Percentiles rank a stretch among this genome's conserved stretches.
These are phyloP conservation scores for Tragopan temminckii DNA, from an alignment of 2,797 vertebrate species.

Conservation along the genomic window DNA sequence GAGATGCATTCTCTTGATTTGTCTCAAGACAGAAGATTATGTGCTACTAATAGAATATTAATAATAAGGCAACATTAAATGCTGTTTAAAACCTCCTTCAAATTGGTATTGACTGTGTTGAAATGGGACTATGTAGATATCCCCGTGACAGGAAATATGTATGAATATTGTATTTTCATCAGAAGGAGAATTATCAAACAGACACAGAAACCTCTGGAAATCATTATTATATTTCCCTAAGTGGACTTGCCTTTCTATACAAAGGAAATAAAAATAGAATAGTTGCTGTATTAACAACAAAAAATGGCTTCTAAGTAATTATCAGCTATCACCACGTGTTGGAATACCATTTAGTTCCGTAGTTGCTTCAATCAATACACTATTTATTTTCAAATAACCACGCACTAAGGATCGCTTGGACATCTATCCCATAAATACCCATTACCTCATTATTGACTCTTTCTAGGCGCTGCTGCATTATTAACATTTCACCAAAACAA, in stretches of 20 bases:
- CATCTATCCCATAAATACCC: slow-evolving; percentile 61
- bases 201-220: background rate
- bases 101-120: background rate
- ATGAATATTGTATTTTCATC: slow-evolving; percentile 23
- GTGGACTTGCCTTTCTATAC: background rate
- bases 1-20: background rate
- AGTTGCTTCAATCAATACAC: slow-evolving; percentile 48
- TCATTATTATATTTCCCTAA: background rate
- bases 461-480: slow-evolving; percentile 48
- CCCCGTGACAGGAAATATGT: background rate
- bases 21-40: slow-evolving; percentile 23
- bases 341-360: slow-evolving; percentile 10
- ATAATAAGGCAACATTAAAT: background rate
- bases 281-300: background rate
- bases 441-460: slow-evolving; percentile 67
- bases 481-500: slow-evolving; percentile 61
- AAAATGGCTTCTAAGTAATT: slow-evolving; percentile 37
- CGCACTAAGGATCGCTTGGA: slow-evolving; percentile 53
- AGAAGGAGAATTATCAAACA: background rate
- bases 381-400: slow-evolving; percentile 67
- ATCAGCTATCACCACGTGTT: slow-evolving; percentile 20
- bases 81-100: slow-evolving; percentile 21
- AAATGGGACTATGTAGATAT: background rate
- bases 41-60: slow-evolving; percentile 39
- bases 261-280: slow-evolving; percentile 1